A percentile compares a stretch with the other conserved stretches of the same genome.
Conservation (phyloP, 2,113 vertebrate genomes). For the Archocentrus centrarchus region DNA sequence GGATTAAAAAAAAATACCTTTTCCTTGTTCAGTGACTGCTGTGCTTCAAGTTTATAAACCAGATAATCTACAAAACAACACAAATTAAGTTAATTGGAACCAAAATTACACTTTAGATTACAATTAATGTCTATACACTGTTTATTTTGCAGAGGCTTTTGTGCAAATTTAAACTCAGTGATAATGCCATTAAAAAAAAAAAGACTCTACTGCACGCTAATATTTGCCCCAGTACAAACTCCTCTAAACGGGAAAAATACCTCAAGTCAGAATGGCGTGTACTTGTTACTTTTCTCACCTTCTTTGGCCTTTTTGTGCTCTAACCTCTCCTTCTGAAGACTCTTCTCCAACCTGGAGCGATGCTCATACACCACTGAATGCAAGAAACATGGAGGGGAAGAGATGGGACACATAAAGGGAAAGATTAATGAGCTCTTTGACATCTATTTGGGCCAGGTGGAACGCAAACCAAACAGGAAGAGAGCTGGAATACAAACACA, state of each 20-base stretch:
- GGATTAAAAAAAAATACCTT: slow-evolving; percentile 81
- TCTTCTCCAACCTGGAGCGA: slow-evolving; percentile 96
- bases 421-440: slow-evolving; percentile 7
- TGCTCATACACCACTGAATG: slow-evolving; percentile 96
- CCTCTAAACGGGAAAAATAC: neutral
- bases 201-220: neutral
- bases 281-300: slow-evolving; percentile 81
- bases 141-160: neutral
- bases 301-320: slow-evolving; percentile 99
- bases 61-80: slow-evolving; percentile 87
- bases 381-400: slow-evolving; percentile 13
- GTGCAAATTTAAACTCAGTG: neutral
- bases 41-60: slow-evolving; percentile 95
- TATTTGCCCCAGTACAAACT: neutral
- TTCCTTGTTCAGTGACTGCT: slow-evolving; percentile 96
- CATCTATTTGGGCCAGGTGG: neutral
- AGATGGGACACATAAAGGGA: neutral
- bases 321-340: slow-evolving; percentile 95
- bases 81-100: neutral
- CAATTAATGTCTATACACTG: neutral
- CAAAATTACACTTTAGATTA: neutral
- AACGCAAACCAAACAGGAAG: slow-evolving; percentile 21
- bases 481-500: slow-evolving; percentile 6
- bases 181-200: neutral
- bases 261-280: neutral